phyloP scores from a whole-genome alignment of 2,113 vertebrate genomes.

The Coregonus clupeaformis region DNA sequence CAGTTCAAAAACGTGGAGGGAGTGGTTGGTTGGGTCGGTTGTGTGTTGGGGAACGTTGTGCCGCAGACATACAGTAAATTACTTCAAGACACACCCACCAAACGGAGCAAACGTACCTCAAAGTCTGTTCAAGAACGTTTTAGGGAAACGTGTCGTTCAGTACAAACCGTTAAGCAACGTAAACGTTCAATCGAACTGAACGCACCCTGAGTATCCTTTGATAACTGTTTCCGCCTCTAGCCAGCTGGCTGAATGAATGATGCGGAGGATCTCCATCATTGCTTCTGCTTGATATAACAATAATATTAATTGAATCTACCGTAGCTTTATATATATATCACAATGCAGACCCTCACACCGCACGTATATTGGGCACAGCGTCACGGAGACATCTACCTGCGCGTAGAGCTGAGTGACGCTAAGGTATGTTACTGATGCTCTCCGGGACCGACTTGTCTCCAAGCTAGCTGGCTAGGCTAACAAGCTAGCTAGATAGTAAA shows the following conservation, averaged over 20 bases:
- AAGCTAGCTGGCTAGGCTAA: not conserved
- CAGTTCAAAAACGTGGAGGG: too few relatives aligned
- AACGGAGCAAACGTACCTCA: too few relatives aligned
- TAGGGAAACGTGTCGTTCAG: too few relatives aligned
- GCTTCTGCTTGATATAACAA: not conserved
- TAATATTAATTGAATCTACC: not conserved
- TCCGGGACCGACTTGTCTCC: not conserved
- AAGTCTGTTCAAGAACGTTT: too few relatives aligned
- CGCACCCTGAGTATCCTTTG: not conserved
- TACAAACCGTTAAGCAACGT: too few relatives aligned
- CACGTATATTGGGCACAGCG: slow-evolving; percentile 95
- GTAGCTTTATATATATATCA: not conserved
- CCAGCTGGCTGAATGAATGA: not conserved
- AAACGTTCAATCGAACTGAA: too few relatives aligned
- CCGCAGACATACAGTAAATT: too few relatives aligned
- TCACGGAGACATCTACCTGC: slow-evolving; percentile 84
- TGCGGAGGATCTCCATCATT: not conserved
- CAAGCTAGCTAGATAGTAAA: not conserved
- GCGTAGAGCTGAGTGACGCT: slow-evolving; percentile 91
- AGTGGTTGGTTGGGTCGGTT: not conserved
- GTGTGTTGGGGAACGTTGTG: too few relatives aligned
- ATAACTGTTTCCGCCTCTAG: not conserved
- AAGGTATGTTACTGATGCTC: slow-evolving; percentile 72
- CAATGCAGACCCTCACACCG: slow-evolving; percentile 81
- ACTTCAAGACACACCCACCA: too few relatives aligned